Conservation (phyloP, 2,113 vertebrate species). For the Vanacampus margaritifer region DNA sequence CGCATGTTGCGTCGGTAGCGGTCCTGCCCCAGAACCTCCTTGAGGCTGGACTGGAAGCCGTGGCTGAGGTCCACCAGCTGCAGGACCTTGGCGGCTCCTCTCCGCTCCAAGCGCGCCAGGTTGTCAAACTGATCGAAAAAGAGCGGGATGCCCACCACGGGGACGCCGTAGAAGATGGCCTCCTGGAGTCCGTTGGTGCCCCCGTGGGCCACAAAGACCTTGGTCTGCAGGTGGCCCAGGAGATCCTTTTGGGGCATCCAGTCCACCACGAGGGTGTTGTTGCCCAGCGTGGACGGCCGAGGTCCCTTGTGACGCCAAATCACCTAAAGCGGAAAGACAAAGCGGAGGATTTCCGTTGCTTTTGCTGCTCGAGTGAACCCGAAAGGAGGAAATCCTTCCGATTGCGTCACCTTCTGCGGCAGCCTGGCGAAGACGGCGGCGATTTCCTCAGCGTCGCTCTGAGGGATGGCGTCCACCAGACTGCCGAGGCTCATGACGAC, state of each 20-base stretch:
- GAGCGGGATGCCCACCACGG: slow-evolving; percentile 65
- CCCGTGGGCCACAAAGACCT: slow-evolving; percentile 67
- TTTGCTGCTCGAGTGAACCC: too few relatives aligned
- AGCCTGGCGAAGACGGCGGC: slow-evolving; percentile 59
- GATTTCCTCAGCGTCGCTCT: slow-evolving; percentile 48
- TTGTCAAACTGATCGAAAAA: slow-evolving; percentile 73
- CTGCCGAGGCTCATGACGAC: slow-evolving; percentile 67
- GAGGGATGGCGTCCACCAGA: slow-evolving; percentile 49
- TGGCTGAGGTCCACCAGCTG: slow-evolving; percentile 39
- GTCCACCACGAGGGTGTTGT: slow-evolving; percentile 65
- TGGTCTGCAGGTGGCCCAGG: slow-evolving; percentile 66
- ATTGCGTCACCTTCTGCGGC: slow-evolving; percentile 63
- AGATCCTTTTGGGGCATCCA: slow-evolving; percentile 74
- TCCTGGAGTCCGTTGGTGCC: slow-evolving; percentile 73
- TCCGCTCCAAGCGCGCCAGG: slow-evolving; percentile 57
- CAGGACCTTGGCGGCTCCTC: slow-evolving; percentile 60
- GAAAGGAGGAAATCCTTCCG: background rate
- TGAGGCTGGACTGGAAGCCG: slow-evolving; percentile 47
- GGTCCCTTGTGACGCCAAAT: slow-evolving; percentile 65
- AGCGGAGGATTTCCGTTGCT: too few relatives aligned
- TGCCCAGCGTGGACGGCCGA: slow-evolving; percentile 62
- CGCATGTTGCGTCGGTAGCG: slow-evolving; percentile 65
- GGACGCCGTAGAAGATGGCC: slow-evolving; percentile 65
- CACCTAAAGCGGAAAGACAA: slow-evolving; percentile 40
- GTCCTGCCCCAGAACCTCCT: slow-evolving; percentile 36